Base-by-base conservation (phyloP, 2,888 invertebrate species). In the Leptura quadrifasciata region DNA sequence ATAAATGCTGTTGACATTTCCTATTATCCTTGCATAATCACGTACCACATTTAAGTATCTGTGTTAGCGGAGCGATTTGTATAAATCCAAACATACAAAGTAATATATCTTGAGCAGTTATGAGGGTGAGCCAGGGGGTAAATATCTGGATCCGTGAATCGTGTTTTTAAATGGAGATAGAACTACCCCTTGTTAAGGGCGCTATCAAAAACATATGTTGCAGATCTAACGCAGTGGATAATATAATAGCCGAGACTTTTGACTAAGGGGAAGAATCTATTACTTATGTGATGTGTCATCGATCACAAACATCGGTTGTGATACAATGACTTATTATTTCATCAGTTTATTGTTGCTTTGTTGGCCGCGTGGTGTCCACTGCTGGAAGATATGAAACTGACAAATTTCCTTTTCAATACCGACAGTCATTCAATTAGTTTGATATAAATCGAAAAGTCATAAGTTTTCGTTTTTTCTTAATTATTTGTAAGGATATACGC, bases 191-290 rank as follows among this genome's bases (percentile, higher is more conserved):
- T 86, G 87, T 88, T 87, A 88, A 79, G 82, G 83, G 84, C 82
- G 84, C 87, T 86, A 88, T 89, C 89, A 89, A 86, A 88, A 88
- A 88, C 89, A 89, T 88, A 88, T 88, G 89, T 88, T 88, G 85
- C 88, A 82, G 82, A 87, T 88, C 88, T 88, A 88, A 88, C 87
- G 86, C 87, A 88, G 85, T 86, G 88, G 86, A 87, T 88, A 87
- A 84, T 88, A 86, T 86, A 85, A 84, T 81, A 77, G 74, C 65
- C 76, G 83, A 83, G 82, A 81, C 82, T 80, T 80, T 81, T 77
- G 78, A 78, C 80, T 79, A 76, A 77, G 82, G 83, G 84, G 84
- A 77, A 80, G 83, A 84, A 83, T 83, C 84, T 84, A 84, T 84
- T 82, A 83, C 79, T 76, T 75, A 72, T 74, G 77, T 76, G 80